Evolutionary conservation across 1,140 invertebrate species (phyloP), one percentile per base, ranked within the genome.

Genomic region (Melipona quadrifasciata): DNA sequence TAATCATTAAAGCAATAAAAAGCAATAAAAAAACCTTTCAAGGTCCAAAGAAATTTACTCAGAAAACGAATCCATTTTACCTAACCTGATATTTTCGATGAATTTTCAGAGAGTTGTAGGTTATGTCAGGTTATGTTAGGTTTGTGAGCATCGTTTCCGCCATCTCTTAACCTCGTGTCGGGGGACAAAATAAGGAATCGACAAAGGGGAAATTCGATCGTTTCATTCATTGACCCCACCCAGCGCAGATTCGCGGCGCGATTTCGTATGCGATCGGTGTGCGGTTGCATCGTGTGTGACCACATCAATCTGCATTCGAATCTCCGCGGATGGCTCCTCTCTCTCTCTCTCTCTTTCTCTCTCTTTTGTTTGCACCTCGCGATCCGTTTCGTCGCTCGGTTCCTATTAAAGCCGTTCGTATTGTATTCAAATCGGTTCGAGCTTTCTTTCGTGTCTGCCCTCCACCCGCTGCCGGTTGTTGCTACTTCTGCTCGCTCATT

Each of bases 351-450:
- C 67, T 68, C 67, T 82, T 53, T 27, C 64, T 53, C 65, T 75
- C 90, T 86, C 85, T 90, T 93, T 93, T 91, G 90, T 93, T 93
- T 92, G 92, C 93, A 92, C 92, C 91, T 94, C 91, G 91, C 91
- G 89, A 14, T 53, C 87, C 16, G 53, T 92, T 92, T 92, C 90
- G 92, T 34, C 80, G 82, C 72, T 47, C 53, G 47, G 75, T 91
- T 89, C 91, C 92, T 91, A 92, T 93, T 93, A 92, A 92, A 93
- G 87, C 84, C 86, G 78, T 84, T 89, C 84, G 86, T 91, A 94
- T 94, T 94, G 94, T 94, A 94, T 94, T 94, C 92, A 94, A 94
- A 94, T 94, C 86, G 86, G 75, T 90, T 88, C 58, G 82, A 87
- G 82, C 82, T 89, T 82, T 89, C 86, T 87, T 47, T 87, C 74